Base-by-base conservation (phyloP, 2,113 vertebrate genomes). In the Pao palembangensis region DNA sequence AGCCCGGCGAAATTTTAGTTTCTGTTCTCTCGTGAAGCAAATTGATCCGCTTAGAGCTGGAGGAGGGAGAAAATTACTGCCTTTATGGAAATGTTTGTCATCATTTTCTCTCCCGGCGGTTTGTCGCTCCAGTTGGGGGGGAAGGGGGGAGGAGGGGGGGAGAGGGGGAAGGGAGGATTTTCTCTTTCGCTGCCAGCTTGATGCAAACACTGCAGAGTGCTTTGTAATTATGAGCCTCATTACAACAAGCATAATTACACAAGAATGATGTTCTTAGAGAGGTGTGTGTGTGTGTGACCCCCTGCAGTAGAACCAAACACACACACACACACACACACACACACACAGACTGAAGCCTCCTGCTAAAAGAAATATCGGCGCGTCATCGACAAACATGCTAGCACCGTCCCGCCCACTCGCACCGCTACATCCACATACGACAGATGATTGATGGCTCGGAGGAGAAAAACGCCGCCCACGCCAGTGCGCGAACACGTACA, bases 341-440 rank as follows among this genome's bases (percentile, higher is more conserved):
- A 55, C 46, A 53, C 0, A 75, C 49, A 41, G 6, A 46, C 49
- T 51, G 49, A 38, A 43, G 60, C 64, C 55, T 44, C 44, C 58
- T 67, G 61, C 77, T 70, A 74, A 74, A 68, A 73, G 71, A 73
- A 62, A 72, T 72, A 78, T 75, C 79, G 67, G 69, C 43, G 64
- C n/a, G 51, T 65, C 48, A 61, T 34, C 43, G 76, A 69, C 76
- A 17, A 15, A 64, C 47, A 28, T 20, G 34, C 58, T 20, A 28
- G 47, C 46, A 51, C 55, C 34, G 34, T 31, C 28, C 16, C 17
- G 50, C 48, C 50, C 64, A 38, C 61, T 62, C 46, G 56, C 49
- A 48, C 58, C 34, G 18, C 55, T 59, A 16, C 23, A 57, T 55
- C 16, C 51, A 48, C 34, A 49, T 19, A 44, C 16, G 31, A 13